These are phyloP conservation scores for Patella caerulea DNA, from an alignment of 2,888 invertebrate species.

Conservation along the genomic window DNA sequence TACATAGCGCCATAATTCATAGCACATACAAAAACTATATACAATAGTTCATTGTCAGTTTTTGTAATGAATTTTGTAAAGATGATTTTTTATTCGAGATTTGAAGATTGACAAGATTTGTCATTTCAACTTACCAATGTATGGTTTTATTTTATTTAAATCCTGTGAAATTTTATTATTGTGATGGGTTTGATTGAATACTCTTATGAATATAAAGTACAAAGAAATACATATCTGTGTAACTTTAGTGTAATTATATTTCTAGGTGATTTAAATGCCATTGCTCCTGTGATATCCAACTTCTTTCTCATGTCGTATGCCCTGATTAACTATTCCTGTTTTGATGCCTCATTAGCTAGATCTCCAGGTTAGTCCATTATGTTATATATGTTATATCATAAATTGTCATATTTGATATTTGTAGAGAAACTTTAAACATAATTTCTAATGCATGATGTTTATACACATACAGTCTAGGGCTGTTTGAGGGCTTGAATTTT, in stretches of 20 bases:
- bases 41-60: too few relatives aligned
- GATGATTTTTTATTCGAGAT: too few relatives aligned
- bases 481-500: too few relatives aligned
- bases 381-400: too few relatives aligned
- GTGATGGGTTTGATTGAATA: background rate
- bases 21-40: too few relatives aligned
- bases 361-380: conserved; percentile 61
- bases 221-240: background rate
- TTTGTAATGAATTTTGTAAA: too few relatives aligned
- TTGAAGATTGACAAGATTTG: background rate
- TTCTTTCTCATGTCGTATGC: conserved; percentile 72
- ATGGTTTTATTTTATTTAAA: background rate
- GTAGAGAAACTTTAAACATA: too few relatives aligned
- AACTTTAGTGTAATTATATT: conserved; percentile 14
- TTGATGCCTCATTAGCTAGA: conserved; percentile 70
- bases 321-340: conserved; percentile 72
- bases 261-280: conserved; percentile 69
- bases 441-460: too few relatives aligned
- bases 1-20: too few relatives aligned
- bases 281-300: conserved; percentile 71
- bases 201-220: background rate
- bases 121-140: background rate
- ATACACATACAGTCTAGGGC: too few relatives aligned
- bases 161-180: background rate
- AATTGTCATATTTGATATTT: too few relatives aligned